Evolutionary conservation across 2,888 invertebrate species (phyloP), one percentile per base, ranked within the genome.

Genomic region (Agriopis marginaria): DNA sequence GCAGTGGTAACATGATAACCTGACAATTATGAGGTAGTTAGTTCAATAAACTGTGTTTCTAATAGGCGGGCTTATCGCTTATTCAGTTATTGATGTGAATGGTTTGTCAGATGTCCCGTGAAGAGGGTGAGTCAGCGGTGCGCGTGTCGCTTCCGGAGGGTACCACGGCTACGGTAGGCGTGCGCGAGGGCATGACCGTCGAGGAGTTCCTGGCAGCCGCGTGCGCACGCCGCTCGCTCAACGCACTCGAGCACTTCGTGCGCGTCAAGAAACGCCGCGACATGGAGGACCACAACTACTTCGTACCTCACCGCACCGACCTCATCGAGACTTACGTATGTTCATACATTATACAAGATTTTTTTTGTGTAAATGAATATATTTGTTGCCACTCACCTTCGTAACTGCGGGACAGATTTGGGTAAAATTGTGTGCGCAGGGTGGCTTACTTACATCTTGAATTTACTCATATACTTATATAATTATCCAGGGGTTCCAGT

Each of bases 221-320:
- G 61, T 99, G 99, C 93, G 97, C 97, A 76, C 96, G 98, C 78
- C 98, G 98, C 88, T 98, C 97, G 81, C 96, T 99, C 78, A 98
- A 98, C 91, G 97, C 99, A 49, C 97, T 98, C 92, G 99, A 99
- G 89, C 99, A 99, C 93, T 99, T 99, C 92, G 98, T 99, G 68
- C 96, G 99, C 79, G 98, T 98, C 78, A 98, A 98, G 94, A 98
- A 98, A 89, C 96, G 98, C 79, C 96, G 97, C 78, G 98, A 99
- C 84, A 98, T 98, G 97, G 98, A 98, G 89, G 98, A 98, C 92
- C 98, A 98, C 91, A 98, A 98, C 94, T 99, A 98, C 94, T 98
- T 98, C 93, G 98, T 99, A 84, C 99, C 99, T 71, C 98, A 98
- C 89, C 96, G 98, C 83, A 97, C 97, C 86, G 98, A 99, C 93